Percentiles rank a stretch among this genome's conserved stretches.
Conservation (phyloP, 2,888 invertebrate genomes). For the Onchidella celtica region DNA sequence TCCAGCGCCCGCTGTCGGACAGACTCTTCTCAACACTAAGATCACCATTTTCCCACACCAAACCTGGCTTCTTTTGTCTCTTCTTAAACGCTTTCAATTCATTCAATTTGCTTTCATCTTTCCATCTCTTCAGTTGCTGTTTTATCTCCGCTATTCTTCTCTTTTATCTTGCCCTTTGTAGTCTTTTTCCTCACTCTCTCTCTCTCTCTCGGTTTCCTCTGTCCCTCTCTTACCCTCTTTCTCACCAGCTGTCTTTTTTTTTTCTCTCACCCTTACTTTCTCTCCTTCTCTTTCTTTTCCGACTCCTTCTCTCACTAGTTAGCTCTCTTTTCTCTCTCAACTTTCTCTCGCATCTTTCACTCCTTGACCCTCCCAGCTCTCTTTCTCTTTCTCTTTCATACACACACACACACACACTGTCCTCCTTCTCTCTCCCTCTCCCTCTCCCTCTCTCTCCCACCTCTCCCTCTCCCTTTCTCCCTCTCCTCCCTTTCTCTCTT, state of each 20-base stretch:
- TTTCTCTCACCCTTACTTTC: neutral
- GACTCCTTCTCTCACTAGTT: neutral
- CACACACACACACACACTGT: conserved; percentile 9
- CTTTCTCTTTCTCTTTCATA: conserved; percentile 21
- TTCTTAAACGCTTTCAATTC: no score
- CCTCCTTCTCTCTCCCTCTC: conserved; percentile 27
- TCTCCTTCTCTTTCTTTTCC: neutral
- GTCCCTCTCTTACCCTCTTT: conserved; percentile 12
- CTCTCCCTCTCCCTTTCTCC: neutral
- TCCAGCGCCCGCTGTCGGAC: no score
- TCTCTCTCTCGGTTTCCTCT: neutral
- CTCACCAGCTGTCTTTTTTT: conserved; percentile 37
- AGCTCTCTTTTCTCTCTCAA: neutral
- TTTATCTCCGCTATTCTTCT: conserved; percentile 3
- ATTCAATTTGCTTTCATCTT: no score
- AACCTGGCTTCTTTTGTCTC: no score
- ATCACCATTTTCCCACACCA: no score
- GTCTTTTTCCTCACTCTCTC: conserved; percentile 80
- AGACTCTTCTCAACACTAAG: no score
- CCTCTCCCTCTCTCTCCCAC: conserved; percentile 2
- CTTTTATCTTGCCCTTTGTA: conserved; percentile 9
- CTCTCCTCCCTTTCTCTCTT: neutral
- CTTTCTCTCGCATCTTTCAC: neutral
- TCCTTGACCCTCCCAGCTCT: conserved; percentile 7
- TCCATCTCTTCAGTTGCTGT: no score